Conservation (phyloP, 2,888 invertebrate species). For the Neelides folsomi region DNA sequence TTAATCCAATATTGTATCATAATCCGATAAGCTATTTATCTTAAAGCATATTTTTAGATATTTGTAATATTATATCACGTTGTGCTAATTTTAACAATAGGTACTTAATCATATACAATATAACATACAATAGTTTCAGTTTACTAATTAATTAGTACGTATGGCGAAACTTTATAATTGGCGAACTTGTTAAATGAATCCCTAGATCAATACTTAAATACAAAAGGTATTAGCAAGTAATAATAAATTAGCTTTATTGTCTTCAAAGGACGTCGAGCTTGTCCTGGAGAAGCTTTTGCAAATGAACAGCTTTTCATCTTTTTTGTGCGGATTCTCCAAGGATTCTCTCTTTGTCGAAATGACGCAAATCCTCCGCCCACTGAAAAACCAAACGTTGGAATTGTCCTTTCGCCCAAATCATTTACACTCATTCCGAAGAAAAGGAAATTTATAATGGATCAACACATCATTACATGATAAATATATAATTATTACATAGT, state of each 20-base stretch:
- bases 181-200: not conserved
- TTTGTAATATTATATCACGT: too few relatives aligned
- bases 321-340: slow-evolving; percentile 25
- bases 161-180: not conserved
- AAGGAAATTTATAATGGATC: too few relatives aligned
- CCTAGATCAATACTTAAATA: not conserved
- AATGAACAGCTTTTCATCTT: slow-evolving; percentile 29
- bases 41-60: not conserved
- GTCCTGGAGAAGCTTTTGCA: slow-evolving; percentile 29
- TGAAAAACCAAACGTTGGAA: slow-evolving; percentile 25
- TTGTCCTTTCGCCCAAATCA: slow-evolving; percentile 24
- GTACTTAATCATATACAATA: not conserved
- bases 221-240: too few relatives aligned
- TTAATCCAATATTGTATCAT: too few relatives aligned
- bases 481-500: too few relatives aligned
- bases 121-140: too few relatives aligned
- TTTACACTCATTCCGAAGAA: slow-evolving; percentile 1
- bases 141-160: too few relatives aligned
- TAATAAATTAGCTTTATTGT: not conserved
- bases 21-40: not conserved
- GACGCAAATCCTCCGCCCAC: slow-evolving; percentile 12
- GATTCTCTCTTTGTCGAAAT: slow-evolving; percentile 20
- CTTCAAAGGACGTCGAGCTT: slow-evolving; percentile 20
- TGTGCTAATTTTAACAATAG: not conserved
- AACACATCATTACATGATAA: too few relatives aligned